Evolutionary conservation across 2,113 vertebrate species (phyloP), one percentile per base, ranked within the genome.

Genomic region (Notarius quadriscutis): DNA sequence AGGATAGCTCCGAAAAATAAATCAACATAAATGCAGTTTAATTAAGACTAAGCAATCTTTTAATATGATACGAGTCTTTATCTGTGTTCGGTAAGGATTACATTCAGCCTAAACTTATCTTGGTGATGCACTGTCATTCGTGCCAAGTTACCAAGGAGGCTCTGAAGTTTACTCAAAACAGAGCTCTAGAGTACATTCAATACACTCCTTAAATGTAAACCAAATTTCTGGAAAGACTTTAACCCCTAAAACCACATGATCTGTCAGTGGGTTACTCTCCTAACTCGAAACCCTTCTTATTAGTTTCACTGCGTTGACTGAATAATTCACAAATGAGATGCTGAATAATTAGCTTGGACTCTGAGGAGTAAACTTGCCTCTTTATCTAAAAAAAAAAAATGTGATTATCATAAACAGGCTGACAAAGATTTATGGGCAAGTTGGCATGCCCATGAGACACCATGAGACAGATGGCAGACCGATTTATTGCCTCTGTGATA

Each of bases 401-500:
- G 57, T 75, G 27, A 81, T 65, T 58, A 89, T 60, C 41, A 62
- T 79, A 85, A 87, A 82, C 83, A 60, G 48, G 25, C 63, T 87
- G 71, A 78, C 67, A 58, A 82, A 79, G 71, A 87, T 78, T 84
- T 88, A 83, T 75, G 80, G 63, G 58, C n/a, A 18, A 48, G 80
- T 78, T 81, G 74, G 30, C 65, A 81, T 60, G 50, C 65, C 74
- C 51, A 75, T 79, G 87, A 83, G 82, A 88, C 74, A 81, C 79
- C 8, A 41, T n/a, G 22, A 48, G 69, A 30, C 88, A 91, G 89
- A 89, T 87, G 86, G 77, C 60, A 81, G 72, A 84, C 22, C 88
- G 82, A 69, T 84, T 89, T 87, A 88, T 88, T 86, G 74, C 85
- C 88, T 69, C 79, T 62, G 58, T 83, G 72, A 83, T 83, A 89